Percentiles rank a stretch among this genome's conserved stretches.
Evolutionary conservation across 92 coral and sea anemone species (phyloP).

Genomic region (Zoanthus sociatus): DNA sequence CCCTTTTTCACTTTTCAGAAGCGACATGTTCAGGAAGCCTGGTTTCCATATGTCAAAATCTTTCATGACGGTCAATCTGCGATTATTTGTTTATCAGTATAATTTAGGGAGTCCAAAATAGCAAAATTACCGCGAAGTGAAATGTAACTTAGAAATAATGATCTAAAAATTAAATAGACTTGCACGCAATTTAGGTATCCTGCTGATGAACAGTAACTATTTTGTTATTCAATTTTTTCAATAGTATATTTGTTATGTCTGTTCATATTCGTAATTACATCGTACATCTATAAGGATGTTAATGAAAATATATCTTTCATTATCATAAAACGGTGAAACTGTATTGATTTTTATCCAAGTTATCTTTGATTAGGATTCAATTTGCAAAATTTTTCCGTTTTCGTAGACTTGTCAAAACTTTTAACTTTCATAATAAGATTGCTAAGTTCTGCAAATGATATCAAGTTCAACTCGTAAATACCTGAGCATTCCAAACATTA

Average conservation of each 20-base stretch:
- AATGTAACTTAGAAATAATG: not conserved
- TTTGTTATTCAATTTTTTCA: too few relatives aligned
- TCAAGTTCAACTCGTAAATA: not conserved
- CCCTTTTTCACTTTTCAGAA: too few relatives aligned
- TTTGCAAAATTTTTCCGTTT: not conserved
- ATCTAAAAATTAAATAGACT: too few relatives aligned
- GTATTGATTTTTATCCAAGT: not conserved
- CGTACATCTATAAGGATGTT: too few relatives aligned
- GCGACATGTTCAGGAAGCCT: not conserved
- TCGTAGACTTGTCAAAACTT: not conserved
- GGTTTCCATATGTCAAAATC: not conserved
- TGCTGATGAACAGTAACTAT: too few relatives aligned
- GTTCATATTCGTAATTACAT: too few relatives aligned
- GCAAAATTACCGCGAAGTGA: not conserved
- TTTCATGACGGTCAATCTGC: not conserved
- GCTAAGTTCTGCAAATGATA: not conserved
- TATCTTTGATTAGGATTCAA: not conserved
- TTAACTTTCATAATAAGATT: not conserved
- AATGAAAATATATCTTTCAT: too few relatives aligned
- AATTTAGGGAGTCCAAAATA: not conserved
- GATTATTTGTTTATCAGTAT: not conserved
- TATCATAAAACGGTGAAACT: not conserved
- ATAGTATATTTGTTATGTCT: not conserved
- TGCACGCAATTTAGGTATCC: too few relatives aligned
- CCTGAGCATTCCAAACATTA: not conserved